A percentile compares a stretch with the other conserved stretches of the same genome.
Conservation (phyloP, 2,888 invertebrate species). For the Caenorhabditis drosophilae region DNA sequence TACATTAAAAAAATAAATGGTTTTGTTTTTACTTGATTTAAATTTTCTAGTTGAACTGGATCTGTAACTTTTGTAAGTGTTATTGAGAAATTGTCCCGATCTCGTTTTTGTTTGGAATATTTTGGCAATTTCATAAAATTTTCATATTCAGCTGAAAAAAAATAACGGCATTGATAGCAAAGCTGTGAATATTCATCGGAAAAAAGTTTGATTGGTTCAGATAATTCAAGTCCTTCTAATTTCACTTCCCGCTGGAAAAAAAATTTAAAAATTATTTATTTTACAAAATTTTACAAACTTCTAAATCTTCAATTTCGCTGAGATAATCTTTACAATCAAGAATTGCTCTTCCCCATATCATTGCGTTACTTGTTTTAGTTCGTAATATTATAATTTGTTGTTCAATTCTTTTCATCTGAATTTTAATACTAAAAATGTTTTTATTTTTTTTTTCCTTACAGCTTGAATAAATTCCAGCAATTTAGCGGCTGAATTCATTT, state of each 20-base stretch:
- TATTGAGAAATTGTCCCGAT: conserved; percentile 16
- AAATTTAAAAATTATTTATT: background rate
- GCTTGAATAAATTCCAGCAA: background rate
- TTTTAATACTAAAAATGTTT: too few relatives aligned
- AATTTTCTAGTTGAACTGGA: conserved; percentile 5
- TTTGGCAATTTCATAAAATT: conserved; percentile 26
- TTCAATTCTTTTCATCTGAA: conserved; percentile 35
- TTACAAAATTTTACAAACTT: background rate
- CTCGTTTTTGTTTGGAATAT: conserved; percentile 20
- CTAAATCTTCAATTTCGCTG: conserved; percentile 4
- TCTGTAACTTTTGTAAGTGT: conserved; percentile 5
- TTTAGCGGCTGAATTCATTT: conserved; percentile 1
- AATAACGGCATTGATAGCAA: conserved; percentile 28
- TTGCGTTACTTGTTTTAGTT: conserved; percentile 11
- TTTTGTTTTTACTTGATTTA: conserved; percentile 8
- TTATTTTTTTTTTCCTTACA: too few relatives aligned
- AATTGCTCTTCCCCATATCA: conserved; percentile 30
- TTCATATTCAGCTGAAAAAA: conserved; percentile 32
- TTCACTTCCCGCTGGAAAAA: conserved; percentile 9
- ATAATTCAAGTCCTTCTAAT: conserved; percentile 27
- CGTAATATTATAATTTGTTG: conserved; percentile 27
- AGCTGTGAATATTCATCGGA: conserved; percentile 22
- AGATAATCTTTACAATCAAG: conserved; percentile 28
- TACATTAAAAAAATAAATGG: background rate
- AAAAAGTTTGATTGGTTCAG: conserved; percentile 26